Percentiles rank a stretch among this genome's conserved stretches.
These are phyloP conservation scores for Oxystoma pomonae DNA, from an alignment of 2,888 invertebrate species.

Conservation along the genomic window DNA sequence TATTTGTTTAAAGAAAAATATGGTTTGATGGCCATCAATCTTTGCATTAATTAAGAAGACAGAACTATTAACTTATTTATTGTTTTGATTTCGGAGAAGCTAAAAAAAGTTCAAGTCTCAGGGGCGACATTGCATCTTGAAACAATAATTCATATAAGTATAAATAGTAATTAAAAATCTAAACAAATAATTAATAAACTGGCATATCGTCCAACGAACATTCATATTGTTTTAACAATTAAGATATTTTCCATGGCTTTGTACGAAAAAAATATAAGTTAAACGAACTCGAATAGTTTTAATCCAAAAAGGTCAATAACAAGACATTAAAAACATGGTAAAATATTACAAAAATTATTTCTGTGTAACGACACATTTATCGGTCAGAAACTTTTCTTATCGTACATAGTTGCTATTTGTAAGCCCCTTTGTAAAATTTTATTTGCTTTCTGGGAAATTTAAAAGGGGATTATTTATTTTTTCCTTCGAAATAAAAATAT, in stretches of 20 bases:
- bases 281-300: conserved; percentile 41
- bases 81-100: not conserved
- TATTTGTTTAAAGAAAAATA: too few relatives aligned
- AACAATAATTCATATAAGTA: not conserved
- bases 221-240: conserved; percentile 40
- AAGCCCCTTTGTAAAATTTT: not conserved
- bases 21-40: conserved; percentile 30
- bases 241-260: conserved; percentile 31
- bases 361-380: conserved; percentile 43
- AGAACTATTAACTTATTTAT: not conserved
- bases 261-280: conserved; percentile 37
- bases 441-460: conserved; percentile 1
- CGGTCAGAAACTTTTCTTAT: conserved; percentile 43
- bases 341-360: conserved; percentile 31
- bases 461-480: not conserved
- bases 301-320: conserved; percentile 45
- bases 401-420: conserved; percentile 9
- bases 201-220: conserved; percentile 25
- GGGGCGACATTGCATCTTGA: not conserved
- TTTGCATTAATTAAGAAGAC: conserved; percentile 10
- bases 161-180: not conserved
- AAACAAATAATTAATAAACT: not conserved
- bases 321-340: conserved; percentile 36
- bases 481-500: not conserved
- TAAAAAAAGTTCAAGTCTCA: not conserved